Conservation (phyloP, 2,888 invertebrate species). For the Pollenia angustigena region DNA sequence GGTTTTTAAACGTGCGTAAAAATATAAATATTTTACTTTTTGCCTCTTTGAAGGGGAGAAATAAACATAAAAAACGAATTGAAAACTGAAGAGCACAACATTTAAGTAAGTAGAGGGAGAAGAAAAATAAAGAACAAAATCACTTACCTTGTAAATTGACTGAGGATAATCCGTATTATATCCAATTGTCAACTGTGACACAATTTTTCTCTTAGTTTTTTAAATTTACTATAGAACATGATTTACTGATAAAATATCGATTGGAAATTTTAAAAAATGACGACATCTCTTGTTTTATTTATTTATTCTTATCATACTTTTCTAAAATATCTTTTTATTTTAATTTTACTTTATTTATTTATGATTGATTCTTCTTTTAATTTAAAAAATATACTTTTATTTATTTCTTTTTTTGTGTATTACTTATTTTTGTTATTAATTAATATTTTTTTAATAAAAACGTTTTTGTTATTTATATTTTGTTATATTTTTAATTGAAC, state of each 20-base stretch:
- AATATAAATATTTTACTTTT: conserved; percentile 16
- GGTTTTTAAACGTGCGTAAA: conserved; percentile 17
- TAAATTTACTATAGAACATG: conserved; percentile 68
- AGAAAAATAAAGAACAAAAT: conserved; percentile 1
- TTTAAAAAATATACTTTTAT: background rate
- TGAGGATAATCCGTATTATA: conserved; percentile 74
- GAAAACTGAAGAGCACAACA: too few species aligned
- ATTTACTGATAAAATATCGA: conserved; percentile 61
- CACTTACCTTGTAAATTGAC: conserved; percentile 74
- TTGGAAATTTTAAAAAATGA: conserved; percentile 54
- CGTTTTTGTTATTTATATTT: background rate
- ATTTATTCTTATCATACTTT: background rate
- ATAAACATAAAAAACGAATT: background rate
- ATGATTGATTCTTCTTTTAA: background rate
- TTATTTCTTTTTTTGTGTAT: background rate
- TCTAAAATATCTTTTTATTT: background rate
- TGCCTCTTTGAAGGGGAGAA: background rate
- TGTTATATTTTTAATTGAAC: conserved; percentile 8
- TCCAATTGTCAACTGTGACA: conserved; percentile 76
- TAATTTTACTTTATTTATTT: conserved; percentile 19
- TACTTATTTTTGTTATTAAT: background rate
- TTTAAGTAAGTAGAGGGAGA: background rate
- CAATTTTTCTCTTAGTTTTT: conserved; percentile 67
- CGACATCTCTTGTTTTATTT: conserved; percentile 46
- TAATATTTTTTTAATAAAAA: conserved; percentile 10